Evolutionary conservation across 2,888 invertebrate species (phyloP).

Genomic region (Coelinius sp.): DNA sequence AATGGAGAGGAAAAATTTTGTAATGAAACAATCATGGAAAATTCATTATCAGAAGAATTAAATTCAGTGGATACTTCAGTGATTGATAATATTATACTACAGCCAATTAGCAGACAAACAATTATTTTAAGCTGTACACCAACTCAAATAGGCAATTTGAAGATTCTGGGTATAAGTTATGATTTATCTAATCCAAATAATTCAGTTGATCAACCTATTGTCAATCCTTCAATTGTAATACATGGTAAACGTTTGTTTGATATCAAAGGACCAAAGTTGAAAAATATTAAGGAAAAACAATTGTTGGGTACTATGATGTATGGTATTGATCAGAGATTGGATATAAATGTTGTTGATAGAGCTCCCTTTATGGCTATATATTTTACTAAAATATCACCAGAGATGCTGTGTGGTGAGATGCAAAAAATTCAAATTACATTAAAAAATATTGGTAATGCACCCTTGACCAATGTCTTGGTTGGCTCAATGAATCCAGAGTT

Average conservation of each 20-base stretch:
- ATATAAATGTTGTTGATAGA: conserved; percentile 82
- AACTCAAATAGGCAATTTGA: conserved; percentile 80
- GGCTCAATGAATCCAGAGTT: conserved; percentile 81
- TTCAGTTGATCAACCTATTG: conserved; percentile 50
- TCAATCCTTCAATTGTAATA: conserved; percentile 70
- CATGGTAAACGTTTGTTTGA: conserved; percentile 75
- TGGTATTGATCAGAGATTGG: conserved; percentile 79
- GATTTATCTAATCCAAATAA: conserved; percentile 71
- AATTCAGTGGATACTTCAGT: conserved; percentile 75
- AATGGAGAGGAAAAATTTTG: conserved; percentile 69
- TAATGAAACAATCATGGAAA: conserved; percentile 71
- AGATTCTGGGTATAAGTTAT: conserved; percentile 82
- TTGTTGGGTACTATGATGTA: conserved; percentile 71
- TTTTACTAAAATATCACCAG: conserved; percentile 78
- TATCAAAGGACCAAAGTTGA: conserved; percentile 75
- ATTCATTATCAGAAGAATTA: conserved; percentile 64
- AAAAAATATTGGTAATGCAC: conserved; percentile 79
- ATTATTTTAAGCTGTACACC: conserved; percentile 83
- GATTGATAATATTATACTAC: conserved; percentile 74
- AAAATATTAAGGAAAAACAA: conserved; percentile 73
- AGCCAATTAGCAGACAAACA: conserved; percentile 76
- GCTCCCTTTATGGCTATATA: conserved; percentile 86
- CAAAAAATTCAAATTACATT: conserved; percentile 79
- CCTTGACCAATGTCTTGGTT: conserved; percentile 76
- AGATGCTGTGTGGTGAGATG: conserved; percentile 83